Evolutionary conservation across 2,113 vertebrate species (phyloP), one percentile per base, ranked within the genome.

Genomic region (Lamprotornis superbus): DNA sequence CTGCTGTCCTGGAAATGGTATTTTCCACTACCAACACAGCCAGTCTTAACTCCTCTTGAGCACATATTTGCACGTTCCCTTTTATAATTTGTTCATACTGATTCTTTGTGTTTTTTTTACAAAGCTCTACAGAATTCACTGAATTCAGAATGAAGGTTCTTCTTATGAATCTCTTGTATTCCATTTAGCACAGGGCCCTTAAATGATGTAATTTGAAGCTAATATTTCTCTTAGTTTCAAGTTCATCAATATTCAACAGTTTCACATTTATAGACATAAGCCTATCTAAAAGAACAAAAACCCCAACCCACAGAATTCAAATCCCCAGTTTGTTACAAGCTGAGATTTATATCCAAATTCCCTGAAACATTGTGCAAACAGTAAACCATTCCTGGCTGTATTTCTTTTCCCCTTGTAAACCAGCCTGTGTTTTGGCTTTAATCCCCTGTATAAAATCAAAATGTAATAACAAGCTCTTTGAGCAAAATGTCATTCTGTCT

Each of bases 401-500:
- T 21, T 60, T 75, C 31, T 44, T 60, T 67, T 57, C 31, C 65
- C 20, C 22, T 75, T 80, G 24, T 75, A 88, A 77, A 65, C 50
- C 68, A 87, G 59, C 8, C 75, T 93, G 83, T 37, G 31, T 78
- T 83, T 96, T 97, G 89, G 57, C 57, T 95, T 87, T 76, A 87
- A 56, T 79, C 40, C 56, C 55, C 39, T 5, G 18, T 77, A 90
- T 76, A 89, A 94, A 95, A 86, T 60, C 60, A 94, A 92, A 94
- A 85, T 42, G 39, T 95, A 89, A 88, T 95, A 97, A 95, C 81
- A 96, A 90, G 64, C 39, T 95, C 86, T 39, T 15, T 86, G 83
- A 93, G 31, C 27, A 95, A 95, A 94, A 94, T 75, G 68, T 94
- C 83, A 92, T 83, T 83, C 86, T 96, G 68, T 95, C 95, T 95